Evolutionary conservation across 1,140 invertebrate genomes (phyloP), one percentile per base, ranked within the genome.

Genomic region (Phortica variegata): DNA sequence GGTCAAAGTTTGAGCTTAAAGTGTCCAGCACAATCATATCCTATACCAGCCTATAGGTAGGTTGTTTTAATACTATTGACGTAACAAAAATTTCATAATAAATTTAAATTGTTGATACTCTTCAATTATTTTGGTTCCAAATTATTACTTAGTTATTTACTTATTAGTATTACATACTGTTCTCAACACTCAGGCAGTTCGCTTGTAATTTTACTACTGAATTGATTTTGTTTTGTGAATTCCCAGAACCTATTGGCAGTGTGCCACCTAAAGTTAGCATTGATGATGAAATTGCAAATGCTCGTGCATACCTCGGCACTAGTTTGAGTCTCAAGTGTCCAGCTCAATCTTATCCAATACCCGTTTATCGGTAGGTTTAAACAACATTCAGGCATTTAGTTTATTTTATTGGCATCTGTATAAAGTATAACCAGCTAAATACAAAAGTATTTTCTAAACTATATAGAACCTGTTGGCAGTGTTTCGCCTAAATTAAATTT

Each of bases 211-310:
- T 17, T 7, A 3, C 7, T 43, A 3, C 26, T 2, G 32, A 16
- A n/a, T 9, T 45, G 5, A 10, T 18, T 26, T 7, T 15, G 3
- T 20, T 31, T 5, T 32, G 3, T 36, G 20, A 31, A 17, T 44
- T 23, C 20, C 10, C 76, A 89, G 87, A 90, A 69, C 87, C 87
- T 16, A 82, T 89, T 55, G 84, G 85, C 70, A 83, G 83, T 56
- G 86, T 86, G 51, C 80, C 83, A 41, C 88, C 88, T 20, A 86
- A 86, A 77, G 82, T 89, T 68, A 85, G 83, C 31, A 83, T 83
- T 43, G 83, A 84, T 49, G 85, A 87, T 73, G 80, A 84, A 73
- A 83, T 83, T 78, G 81, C 83, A 54, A 84, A 81, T 38, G 83
- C 84, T 58, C 77, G 48, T 3, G 31, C 29, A 10, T 29, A 44